A percentile compares a stretch with the other conserved stretches of the same genome.
These are phyloP conservation scores for Pseudochaenichthys georgianus DNA, from an alignment of 2,797 vertebrate species.

Conservation along the genomic window DNA sequence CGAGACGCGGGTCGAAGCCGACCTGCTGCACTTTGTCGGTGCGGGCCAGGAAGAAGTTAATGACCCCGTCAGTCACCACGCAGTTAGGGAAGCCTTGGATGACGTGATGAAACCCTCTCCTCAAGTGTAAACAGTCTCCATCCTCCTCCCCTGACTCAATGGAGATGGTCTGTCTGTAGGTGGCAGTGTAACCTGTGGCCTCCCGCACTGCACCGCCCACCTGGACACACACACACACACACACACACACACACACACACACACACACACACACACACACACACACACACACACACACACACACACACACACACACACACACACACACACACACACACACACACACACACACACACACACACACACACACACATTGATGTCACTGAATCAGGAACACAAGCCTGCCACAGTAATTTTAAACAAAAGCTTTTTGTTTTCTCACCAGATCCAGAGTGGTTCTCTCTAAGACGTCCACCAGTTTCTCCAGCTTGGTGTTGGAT, in stretches of 20 bases:
- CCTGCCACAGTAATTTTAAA: not conserved
- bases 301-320: constrained; percentile 29
- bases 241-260: constrained; percentile 16
- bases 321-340: not conserved
- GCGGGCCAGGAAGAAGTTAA: constrained; percentile 96
- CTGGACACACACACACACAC: constrained; percentile 72
- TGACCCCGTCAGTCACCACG: constrained; percentile 93
- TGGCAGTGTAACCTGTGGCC: constrained; percentile 90
- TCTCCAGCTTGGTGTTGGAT: constrained; percentile 91
- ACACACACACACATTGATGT: constrained; percentile 2
- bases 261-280: too few species aligned
- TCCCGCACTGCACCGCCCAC: constrained; percentile 94
- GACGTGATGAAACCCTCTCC: constrained; percentile 89
- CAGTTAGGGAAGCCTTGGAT: constrained; percentile 92
- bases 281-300: constrained; percentile 39
- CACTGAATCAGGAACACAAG: not conserved
- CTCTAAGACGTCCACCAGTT: constrained; percentile 93
- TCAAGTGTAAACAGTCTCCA: constrained; percentile 90
- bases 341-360: constrained; percentile 14
- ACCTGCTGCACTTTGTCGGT: constrained; percentile 93
- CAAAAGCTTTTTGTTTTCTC: constrained; percentile 42
- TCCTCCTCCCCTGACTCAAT: constrained; percentile 87
- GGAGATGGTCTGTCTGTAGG: constrained; percentile 90
- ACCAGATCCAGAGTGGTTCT: constrained; percentile 93
- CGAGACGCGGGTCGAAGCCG: constrained; percentile 92